Evolutionary conservation across 1,140 invertebrate species (phyloP).

Genomic region (Orius insidiosus): DNA sequence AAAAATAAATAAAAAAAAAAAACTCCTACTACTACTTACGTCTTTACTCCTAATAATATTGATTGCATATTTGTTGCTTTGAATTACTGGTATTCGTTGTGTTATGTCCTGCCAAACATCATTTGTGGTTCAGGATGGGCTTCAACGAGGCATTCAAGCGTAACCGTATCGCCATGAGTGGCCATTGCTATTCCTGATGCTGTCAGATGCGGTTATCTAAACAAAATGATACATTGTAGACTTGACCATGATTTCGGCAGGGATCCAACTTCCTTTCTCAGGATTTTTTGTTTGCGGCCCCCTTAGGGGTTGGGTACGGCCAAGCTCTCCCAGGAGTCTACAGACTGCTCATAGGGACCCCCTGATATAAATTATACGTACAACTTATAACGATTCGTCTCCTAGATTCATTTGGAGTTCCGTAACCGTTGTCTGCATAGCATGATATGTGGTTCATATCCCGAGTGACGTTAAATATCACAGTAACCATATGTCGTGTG

Average conservation of each 20-base stretch:
- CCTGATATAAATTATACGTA: too few species aligned
- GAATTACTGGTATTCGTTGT: slow-evolving; percentile 48
- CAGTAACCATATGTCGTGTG: slow-evolving; percentile 62
- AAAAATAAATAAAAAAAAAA: slow-evolving; percentile 4
- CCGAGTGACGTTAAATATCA: slow-evolving; percentile 58
- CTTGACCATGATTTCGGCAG: too few species aligned
- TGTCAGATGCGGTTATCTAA: slow-evolving; percentile 51
- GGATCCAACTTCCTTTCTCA: too few species aligned
- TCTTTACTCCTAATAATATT: slow-evolving; percentile 34
- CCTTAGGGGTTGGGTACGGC: too few species aligned
- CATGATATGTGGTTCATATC: slow-evolving; percentile 70
- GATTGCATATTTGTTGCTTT: slow-evolving; percentile 53
- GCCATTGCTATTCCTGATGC: slow-evolving; percentile 56
- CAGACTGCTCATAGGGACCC: too few species aligned
- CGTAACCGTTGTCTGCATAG: slow-evolving; percentile 70
- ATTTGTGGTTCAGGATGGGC: slow-evolving; percentile 59
- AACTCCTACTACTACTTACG: slow-evolving; percentile 23
- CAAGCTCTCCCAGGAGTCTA: too few species aligned
- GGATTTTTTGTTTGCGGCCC: too few species aligned
- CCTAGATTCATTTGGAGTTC: slow-evolving; percentile 62
- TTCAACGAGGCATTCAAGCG: slow-evolving; percentile 54
- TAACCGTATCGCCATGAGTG: slow-evolving; percentile 47
- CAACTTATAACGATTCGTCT: slow-evolving; percentile 57
- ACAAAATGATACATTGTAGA: too few species aligned
- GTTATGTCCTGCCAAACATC: slow-evolving; percentile 58